phyloP scores from a whole-genome alignment of 2,888 invertebrate species.

The Conops quadrifasciatus region DNA sequence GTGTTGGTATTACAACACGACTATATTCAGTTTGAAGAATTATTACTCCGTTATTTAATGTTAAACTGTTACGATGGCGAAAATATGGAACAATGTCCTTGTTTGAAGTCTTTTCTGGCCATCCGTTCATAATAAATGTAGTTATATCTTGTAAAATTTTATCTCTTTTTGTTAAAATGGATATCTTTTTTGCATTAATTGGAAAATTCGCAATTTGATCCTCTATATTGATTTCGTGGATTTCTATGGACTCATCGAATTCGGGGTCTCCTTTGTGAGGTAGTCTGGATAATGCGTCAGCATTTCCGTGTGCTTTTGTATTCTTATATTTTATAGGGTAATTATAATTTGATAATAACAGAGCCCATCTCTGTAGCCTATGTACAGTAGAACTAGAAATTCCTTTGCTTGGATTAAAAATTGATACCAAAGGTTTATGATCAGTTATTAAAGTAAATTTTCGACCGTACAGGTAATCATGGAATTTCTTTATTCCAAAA shows the following conservation, averaged over 20 bases:
- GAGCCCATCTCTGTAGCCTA: constrained; percentile 28
- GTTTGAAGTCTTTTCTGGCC: constrained; percentile 23
- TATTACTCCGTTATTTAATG: constrained; percentile 26
- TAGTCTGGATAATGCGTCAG: background rate
- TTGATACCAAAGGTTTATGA: constrained; percentile 27
- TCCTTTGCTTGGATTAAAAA: constrained; percentile 28
- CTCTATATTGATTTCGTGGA: too few relatives aligned
- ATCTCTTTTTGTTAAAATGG: too few relatives aligned
- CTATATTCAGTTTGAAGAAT: constrained; percentile 29
- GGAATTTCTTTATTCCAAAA: constrained; percentile 13
- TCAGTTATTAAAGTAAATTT: constrained; percentile 26
- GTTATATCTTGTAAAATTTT: too few relatives aligned
- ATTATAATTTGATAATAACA: constrained; percentile 10
- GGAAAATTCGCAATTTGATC: too few relatives aligned
- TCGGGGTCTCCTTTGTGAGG: background rate
- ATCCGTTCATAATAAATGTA: background rate
- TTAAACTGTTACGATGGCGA: constrained; percentile 24
- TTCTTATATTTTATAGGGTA: constrained; percentile 1
- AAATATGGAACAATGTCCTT: constrained; percentile 28
- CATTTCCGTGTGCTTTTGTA: background rate
- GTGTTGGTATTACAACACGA: constrained; percentile 31
- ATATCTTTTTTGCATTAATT: too few relatives aligned
- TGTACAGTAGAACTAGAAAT: constrained; percentile 18
- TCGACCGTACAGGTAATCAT: constrained; percentile 21
- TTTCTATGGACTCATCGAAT: too few relatives aligned